Conservation (phyloP, 2,797 vertebrate species). For the Dendrocincla tyrannina region DNA sequence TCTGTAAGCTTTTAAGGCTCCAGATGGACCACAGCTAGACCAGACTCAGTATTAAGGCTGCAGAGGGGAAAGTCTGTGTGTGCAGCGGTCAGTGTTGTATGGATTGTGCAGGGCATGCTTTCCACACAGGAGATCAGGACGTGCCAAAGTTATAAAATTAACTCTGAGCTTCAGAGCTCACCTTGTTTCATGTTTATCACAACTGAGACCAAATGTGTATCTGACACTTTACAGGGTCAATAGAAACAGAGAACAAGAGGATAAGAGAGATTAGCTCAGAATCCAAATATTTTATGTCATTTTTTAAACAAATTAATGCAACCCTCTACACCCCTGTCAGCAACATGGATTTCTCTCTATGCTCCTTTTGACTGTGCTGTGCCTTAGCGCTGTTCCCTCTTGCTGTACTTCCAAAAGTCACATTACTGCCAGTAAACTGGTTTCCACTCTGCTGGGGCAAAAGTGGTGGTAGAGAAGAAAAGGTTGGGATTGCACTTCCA, state of each 20-base stretch:
- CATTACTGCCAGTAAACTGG: neutral
- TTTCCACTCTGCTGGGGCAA: neutral
- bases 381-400: neutral
- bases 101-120: neutral
- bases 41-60: neutral
- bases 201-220: neutral
- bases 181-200: neutral
- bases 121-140: accelerated
- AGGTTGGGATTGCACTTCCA: neutral
- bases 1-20: neutral
- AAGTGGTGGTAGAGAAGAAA: neutral
- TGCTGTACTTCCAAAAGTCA: neutral
- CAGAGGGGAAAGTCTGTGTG: neutral
- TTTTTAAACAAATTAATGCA: neutral
- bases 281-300: neutral
- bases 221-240: neutral
- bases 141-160: neutral
- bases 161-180: neutral
- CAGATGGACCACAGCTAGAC: neutral
- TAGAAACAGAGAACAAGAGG: neutral
- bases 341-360: neutral
- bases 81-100: neutral
- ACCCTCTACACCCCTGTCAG: neutral
- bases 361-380: neutral
- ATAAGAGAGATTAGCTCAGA: neutral